A percentile compares a stretch with the other conserved stretches of the same genome.
phyloP scores from a whole-genome alignment of 2,797 vertebrate species.

The Parambassis ranga region DNA sequence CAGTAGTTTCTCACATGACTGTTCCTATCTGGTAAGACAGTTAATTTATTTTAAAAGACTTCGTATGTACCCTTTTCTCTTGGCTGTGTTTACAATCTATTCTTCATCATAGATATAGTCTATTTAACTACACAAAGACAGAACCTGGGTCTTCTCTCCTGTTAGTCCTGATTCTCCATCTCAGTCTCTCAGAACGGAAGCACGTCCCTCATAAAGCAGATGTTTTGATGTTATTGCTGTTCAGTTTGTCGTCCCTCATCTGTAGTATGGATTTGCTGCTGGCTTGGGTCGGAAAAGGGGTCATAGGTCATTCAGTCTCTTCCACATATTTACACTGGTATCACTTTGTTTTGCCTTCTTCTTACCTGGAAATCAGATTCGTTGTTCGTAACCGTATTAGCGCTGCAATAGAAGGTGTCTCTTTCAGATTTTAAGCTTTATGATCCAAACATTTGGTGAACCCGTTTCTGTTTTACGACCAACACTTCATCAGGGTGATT shows the following conservation, averaged over 20 bases:
- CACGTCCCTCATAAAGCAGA: constrained; percentile 33
- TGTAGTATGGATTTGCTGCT: constrained; percentile 10
- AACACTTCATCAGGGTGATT: constrained; percentile 41
- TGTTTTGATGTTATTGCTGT: constrained; percentile 36
- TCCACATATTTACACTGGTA: constrained; percentile 22
- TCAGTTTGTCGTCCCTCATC: constrained; percentile 23
- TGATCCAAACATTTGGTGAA: constrained; percentile 38
- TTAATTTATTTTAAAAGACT: too few relatives aligned
- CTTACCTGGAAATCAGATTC: neutral
- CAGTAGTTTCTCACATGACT: too few relatives aligned
- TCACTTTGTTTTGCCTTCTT: neutral
- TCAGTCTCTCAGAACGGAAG: constrained; percentile 25
- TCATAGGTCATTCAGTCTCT: too few relatives aligned
- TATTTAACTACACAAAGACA: too few relatives aligned
- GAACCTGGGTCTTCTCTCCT: neutral
- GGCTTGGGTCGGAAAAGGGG: neutral
- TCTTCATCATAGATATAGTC: neutral
- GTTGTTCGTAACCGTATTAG: too few relatives aligned
- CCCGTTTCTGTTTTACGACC: constrained; percentile 43
- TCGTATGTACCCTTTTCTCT: too few relatives aligned
- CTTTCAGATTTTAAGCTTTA: neutral
- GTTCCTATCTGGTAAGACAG: too few relatives aligned
- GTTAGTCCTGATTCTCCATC: constrained; percentile 7
- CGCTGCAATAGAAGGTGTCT: too few relatives aligned
- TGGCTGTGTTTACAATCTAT: too few relatives aligned